Percentiles rank a stretch among this genome's conserved stretches.
These are phyloP conservation scores for Drosophila affinis DNA, from an alignment of 2,888 invertebrate species.

Conservation along the genomic window DNA sequence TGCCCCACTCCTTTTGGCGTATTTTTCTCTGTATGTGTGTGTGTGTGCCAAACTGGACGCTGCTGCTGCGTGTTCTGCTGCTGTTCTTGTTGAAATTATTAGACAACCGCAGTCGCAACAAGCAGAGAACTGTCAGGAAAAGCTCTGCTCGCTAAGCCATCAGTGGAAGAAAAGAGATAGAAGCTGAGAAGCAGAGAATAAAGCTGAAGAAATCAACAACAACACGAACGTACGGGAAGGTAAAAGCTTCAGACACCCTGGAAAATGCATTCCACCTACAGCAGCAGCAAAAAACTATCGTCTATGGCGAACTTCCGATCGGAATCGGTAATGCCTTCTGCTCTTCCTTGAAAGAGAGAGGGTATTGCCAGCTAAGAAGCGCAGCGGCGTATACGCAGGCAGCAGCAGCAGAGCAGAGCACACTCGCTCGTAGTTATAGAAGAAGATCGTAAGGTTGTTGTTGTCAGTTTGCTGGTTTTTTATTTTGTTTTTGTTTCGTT, in stretches of 20 bases:
- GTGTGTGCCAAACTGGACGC: conserved; percentile 61
- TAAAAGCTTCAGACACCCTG: neutral
- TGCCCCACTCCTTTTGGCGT: neutral
- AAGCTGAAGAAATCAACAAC: neutral
- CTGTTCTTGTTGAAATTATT: conserved; percentile 55
- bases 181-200: neutral
- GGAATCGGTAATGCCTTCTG: neutral
- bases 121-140: neutral
- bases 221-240: neutral
- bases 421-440: conserved; percentile 54
- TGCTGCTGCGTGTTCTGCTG: conserved; percentile 42
- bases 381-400: neutral
- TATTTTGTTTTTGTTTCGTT: neutral
- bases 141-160: neutral
- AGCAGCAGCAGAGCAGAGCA: conserved; percentile 29
- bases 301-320: neutral
- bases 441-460: conserved; percentile 67
- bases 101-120: conserved; percentile 31
- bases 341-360: neutral
- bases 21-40: conserved; percentile 32
- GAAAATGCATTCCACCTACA: neutral
- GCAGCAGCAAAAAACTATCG: neutral
- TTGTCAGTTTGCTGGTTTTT: conserved; percentile 47
- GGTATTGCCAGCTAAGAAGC: neutral
- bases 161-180: neutral